phyloP scores from a whole-genome alignment of 2,888 invertebrate genomes.

The Orthonevra nobilis region DNA sequence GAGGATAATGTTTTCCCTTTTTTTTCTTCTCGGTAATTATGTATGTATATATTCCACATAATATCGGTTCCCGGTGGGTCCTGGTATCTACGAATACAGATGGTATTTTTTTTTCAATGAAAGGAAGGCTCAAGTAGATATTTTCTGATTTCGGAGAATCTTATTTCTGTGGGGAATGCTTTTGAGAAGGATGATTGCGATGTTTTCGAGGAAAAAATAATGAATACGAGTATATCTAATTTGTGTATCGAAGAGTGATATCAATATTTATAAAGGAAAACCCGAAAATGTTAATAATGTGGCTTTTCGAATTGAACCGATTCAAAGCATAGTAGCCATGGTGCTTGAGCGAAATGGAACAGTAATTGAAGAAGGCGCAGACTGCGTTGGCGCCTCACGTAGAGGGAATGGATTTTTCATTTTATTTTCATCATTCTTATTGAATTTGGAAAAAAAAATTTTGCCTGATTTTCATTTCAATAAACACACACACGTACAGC shows the following conservation, averaged over 20 bases:
- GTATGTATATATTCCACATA: constrained; percentile 29
- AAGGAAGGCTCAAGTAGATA: background rate
- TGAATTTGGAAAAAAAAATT: too few relatives aligned
- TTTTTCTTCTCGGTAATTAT: constrained; percentile 34
- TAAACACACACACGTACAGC: too few relatives aligned
- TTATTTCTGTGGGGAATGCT: too few relatives aligned
- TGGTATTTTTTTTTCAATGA: background rate
- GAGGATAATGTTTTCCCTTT: constrained; percentile 7
- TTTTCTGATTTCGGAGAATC: constrained; percentile 1
- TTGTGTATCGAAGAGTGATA: constrained; percentile 6
- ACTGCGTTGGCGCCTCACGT: background rate
- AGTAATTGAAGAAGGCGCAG: background rate
- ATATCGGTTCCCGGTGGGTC: background rate
- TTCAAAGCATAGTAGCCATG: constrained; percentile 2
- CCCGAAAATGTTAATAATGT: background rate
- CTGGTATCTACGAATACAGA: background rate
- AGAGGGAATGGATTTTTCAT: background rate
- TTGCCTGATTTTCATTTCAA: too few relatives aligned
- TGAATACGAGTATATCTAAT: background rate
- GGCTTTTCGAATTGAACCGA: background rate
- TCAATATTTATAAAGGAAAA: constrained; percentile 17
- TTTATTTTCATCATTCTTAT: too few relatives aligned
- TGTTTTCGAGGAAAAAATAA: background rate
- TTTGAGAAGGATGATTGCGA: background rate
- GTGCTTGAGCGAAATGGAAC: too few relatives aligned